Conservation (phyloP, 2,113 vertebrate species). For the Proterorhinus semilunaris region DNA sequence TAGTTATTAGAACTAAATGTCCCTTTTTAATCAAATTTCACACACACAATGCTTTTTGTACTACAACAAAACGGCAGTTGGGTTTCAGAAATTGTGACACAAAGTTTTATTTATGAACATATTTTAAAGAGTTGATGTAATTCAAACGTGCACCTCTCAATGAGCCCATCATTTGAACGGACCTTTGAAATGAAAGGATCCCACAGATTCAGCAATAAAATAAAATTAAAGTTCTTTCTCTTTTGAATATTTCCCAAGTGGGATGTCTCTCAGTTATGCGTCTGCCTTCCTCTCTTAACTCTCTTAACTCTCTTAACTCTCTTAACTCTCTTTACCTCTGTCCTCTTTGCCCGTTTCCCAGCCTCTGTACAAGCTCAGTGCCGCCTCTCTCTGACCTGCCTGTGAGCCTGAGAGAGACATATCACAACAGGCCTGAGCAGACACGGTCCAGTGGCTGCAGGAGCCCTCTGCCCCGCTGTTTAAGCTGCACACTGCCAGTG, state of each 20-base stretch:
- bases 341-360: not conserved
- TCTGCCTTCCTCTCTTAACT: slow-evolving; percentile 2
- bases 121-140: too few relatives aligned
- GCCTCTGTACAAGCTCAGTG: slow-evolving; percentile 1
- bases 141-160: too few relatives aligned
- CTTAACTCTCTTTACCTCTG: slow-evolving; percentile 9
- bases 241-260: not conserved
- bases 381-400: slow-evolving; percentile 20
- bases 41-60: too few relatives aligned
- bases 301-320: slow-evolving; percentile 17
- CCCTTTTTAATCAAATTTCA: too few relatives aligned
- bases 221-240: not conserved
- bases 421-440: slow-evolving; percentile 45
- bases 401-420: slow-evolving; percentile 47
- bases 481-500: slow-evolving; percentile 41
- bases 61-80: too few relatives aligned
- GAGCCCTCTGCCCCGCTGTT: slow-evolving; percentile 35
- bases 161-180: too few relatives aligned
- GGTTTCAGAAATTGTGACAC: too few relatives aligned
- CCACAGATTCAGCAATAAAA: too few relatives aligned
- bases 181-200: too few relatives aligned
- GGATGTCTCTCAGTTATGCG: not conserved
- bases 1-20: too few relatives aligned
- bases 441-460: slow-evolving; percentile 39
- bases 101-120: too few relatives aligned